These are phyloP conservation scores for Siderastrea siderea DNA, from an alignment of 92 coral and sea anemone species.

Conservation along the genomic window DNA sequence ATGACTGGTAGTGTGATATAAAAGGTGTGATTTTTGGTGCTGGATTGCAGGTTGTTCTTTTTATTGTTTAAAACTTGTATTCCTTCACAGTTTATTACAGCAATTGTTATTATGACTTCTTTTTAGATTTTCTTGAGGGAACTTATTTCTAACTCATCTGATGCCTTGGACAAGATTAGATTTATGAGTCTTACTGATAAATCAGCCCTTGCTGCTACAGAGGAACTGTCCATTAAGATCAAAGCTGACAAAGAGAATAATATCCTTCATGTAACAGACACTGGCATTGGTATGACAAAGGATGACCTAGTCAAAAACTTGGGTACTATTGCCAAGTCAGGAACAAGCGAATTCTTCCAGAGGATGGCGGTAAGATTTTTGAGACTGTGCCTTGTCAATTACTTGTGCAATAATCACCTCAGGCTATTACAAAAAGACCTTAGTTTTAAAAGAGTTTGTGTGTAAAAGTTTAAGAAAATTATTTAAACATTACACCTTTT, in stretches of 20 bases:
- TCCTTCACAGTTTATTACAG: neutral
- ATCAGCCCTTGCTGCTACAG: slow-evolving; percentile 86
- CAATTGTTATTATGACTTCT: neutral
- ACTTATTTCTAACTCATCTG: slow-evolving; percentile 97
- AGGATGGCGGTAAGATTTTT: slow-evolving; percentile 80
- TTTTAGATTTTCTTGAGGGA: slow-evolving; percentile 97
- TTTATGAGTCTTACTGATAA: slow-evolving; percentile 94
- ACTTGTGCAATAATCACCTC: neutral
- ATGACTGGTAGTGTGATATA: neutral
- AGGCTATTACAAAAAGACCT: neutral
- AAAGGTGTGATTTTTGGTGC: neutral
- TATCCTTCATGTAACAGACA: slow-evolving; percentile 97
- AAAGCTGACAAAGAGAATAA: slow-evolving; percentile 99
- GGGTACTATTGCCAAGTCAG: slow-evolving; percentile 99
- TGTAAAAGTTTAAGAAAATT: neutral
- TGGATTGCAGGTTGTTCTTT: neutral
- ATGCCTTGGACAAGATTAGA: slow-evolving; percentile 98
- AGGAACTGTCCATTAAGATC: slow-evolving; percentile 96
- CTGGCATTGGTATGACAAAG: slow-evolving; percentile 99
- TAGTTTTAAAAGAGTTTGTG: neutral
- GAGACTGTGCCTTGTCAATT: neutral
- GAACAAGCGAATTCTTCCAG: slow-evolving; percentile 97
- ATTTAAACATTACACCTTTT: neutral
- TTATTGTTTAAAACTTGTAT: neutral
- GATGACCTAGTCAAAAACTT: slow-evolving; percentile 93